Evolutionary conservation across 2,113 vertebrate species (phyloP).

Genomic region (Steatornis caripensis): DNA sequence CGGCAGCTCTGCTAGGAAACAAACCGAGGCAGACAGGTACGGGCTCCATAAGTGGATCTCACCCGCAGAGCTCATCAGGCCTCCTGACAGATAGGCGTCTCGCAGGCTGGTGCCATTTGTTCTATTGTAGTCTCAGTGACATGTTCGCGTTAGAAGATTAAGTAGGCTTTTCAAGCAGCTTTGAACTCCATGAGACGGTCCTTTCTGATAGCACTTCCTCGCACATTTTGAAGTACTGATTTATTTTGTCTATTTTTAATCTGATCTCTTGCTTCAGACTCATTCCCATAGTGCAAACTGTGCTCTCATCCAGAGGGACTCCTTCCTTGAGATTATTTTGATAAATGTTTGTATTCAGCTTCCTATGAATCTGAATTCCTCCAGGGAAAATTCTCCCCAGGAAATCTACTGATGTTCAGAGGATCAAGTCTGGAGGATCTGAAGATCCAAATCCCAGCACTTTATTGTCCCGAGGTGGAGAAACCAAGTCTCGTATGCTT

Average conservation of each 20-base stretch:
- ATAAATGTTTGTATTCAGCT: background rate
- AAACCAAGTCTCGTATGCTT: background rate
- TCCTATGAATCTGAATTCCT: background rate
- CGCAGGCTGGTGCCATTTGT: background rate
- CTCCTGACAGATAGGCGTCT: conserved; percentile 5
- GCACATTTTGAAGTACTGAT: background rate
- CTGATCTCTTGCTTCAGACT: conserved; percentile 5
- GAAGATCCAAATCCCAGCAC: background rate
- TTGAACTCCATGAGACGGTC: background rate
- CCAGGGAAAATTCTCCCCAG: background rate
- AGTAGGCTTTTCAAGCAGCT: conserved; percentile 7
- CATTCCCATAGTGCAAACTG: background rate
- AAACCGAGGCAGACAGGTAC: background rate
- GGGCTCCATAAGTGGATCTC: background rate
- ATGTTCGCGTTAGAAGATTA: conserved; percentile 17
- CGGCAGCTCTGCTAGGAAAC: background rate
- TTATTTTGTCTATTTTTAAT: conserved; percentile 38
- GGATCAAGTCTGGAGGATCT: background rate
- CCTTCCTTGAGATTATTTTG: conserved; percentile 13
- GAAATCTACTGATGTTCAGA: background rate
- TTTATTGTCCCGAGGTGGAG: background rate
- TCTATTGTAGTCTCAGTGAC: background rate
- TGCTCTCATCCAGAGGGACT: background rate
- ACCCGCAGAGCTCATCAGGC: background rate
- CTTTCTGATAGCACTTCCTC: background rate